Evolutionary conservation across 1,140 invertebrate species (phyloP), one percentile per base, ranked within the genome.

Genomic region (Drosophila nigrodunni): DNA sequence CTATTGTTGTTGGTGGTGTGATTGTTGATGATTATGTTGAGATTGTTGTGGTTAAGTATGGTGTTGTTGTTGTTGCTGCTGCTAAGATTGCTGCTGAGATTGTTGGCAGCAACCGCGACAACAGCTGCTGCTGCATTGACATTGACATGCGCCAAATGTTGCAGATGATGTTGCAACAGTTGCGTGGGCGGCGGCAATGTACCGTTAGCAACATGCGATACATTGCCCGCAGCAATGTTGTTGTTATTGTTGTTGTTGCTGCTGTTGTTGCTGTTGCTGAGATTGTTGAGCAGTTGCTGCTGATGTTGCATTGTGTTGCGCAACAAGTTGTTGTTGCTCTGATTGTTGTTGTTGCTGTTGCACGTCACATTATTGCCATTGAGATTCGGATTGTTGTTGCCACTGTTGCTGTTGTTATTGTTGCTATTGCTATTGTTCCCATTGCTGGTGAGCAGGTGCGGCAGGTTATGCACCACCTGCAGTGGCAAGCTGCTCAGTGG

Each of bases 91-190:
- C 49, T 82, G 71, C 65, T 90, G 74, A 74, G 87, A 74, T 82
- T 91, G 72, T 89, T 92, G 72, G 76, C 85, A 35, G 81, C 87
- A 47, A 83, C 90, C 15, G 83, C 90, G 5, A 68, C 87, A 50
- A 78, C 88, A 7, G 86, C 86, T 1, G 90, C 90, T 21, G 82
- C 90, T 8, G 83, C 83, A 65, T 90, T 92, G 39, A 90, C 88
- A 82, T 92, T 92, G 25, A 90, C 90, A 78, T 92, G 91, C 7
- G 91, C 90, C 77, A 92, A 75, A 82, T 92, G 91, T 65, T 92
- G 91, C 80, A 92, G 66, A 44, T 91, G 91, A 87, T 92, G 91
- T 67, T 92, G 91, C 87, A 92, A 74, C 78, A 92, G 57, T 67
- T 92, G 91, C 54, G 82, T 91, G 60, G 86, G 82, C 21, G 91